Conservation (phyloP, 30 jellyfish, hydroid and myxozoan genomes). For the Aurelia coerulea region DNA sequence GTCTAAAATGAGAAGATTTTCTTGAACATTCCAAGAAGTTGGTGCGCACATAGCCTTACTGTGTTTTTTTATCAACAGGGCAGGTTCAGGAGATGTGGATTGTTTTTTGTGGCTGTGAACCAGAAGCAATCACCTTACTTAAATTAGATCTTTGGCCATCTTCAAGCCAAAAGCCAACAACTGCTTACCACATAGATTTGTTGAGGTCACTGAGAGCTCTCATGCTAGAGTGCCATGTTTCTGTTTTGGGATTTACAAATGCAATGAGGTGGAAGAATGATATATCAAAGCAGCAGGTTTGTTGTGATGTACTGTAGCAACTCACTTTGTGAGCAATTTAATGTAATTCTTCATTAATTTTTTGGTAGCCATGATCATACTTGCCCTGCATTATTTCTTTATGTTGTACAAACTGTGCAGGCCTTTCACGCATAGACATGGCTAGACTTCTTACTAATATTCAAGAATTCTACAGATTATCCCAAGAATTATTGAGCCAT, state of each 20-base stretch:
- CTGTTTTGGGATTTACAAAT: slow-evolving; percentile 9
- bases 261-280: slow-evolving; percentile 29
- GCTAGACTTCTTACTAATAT: too few relatives aligned
- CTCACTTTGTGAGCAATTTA: too few relatives aligned
- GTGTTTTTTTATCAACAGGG: background rate
- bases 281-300: slow-evolving; percentile 24
- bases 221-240: slow-evolving; percentile 16
- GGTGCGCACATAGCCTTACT: too few relatives aligned
- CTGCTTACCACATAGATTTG: slow-evolving; percentile 5
- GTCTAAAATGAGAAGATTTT: too few relatives aligned
- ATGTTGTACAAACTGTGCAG: too few relatives aligned
- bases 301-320: background rate
- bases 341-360: too few relatives aligned
- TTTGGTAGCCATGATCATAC: too few relatives aligned
- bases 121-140: slow-evolving; percentile 22
- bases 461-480: too few relatives aligned
- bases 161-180: slow-evolving; percentile 23
- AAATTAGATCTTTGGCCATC: slow-evolving; percentile 17
- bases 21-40: too few relatives aligned
- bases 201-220: slow-evolving; percentile 15
- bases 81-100: slow-evolving; percentile 2
- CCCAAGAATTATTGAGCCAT: too few relatives aligned
- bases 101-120: slow-evolving; percentile 16
- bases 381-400: too few relatives aligned
- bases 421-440: too few relatives aligned